These are phyloP conservation scores for Streblospio benedicti DNA, from an alignment of 1,140 invertebrate genomes.

Conservation along the genomic window DNA sequence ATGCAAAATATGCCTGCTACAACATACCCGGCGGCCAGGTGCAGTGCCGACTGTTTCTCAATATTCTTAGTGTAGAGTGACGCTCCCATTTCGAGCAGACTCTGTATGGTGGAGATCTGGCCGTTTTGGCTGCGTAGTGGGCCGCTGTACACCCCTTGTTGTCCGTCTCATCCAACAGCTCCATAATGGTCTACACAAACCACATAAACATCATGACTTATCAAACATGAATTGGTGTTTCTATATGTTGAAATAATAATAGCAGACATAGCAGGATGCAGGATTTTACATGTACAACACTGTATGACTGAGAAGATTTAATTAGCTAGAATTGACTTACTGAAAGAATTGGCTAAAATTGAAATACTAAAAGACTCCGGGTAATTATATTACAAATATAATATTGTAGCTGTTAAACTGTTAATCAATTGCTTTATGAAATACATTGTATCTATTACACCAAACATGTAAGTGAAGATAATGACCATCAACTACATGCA, in stretches of 20 bases:
- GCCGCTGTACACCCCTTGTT: slow-evolving; percentile 73
- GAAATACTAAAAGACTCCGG: too few species aligned
- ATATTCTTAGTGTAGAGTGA: slow-evolving; percentile 78
- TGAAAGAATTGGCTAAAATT: neutral
- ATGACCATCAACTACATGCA: too few species aligned
- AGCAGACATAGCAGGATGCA: neutral
- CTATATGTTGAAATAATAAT: neutral
- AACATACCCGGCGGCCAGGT: slow-evolving; percentile 75
- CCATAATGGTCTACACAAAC: neutral
- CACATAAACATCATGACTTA: slow-evolving; percentile 4
- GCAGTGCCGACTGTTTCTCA: slow-evolving; percentile 76
- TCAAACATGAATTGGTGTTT: too few species aligned
- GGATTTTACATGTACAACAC: neutral
- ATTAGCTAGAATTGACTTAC: neutral
- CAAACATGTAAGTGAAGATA: too few species aligned
- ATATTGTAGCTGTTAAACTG: too few species aligned
- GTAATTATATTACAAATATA: too few species aligned
- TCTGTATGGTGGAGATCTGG: slow-evolving; percentile 68
- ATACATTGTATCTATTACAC: too few species aligned
- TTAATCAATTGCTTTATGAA: too few species aligned
- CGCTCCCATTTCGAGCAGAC: slow-evolving; percentile 69
- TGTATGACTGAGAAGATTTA: neutral
- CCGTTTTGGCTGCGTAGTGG: slow-evolving; percentile 78
- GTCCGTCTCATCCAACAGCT: slow-evolving; percentile 69
- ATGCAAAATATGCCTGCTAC: neutral